Evolutionary conservation across 2,888 invertebrate species (phyloP).

Genomic region (Pachymerium ferrugineum): DNA sequence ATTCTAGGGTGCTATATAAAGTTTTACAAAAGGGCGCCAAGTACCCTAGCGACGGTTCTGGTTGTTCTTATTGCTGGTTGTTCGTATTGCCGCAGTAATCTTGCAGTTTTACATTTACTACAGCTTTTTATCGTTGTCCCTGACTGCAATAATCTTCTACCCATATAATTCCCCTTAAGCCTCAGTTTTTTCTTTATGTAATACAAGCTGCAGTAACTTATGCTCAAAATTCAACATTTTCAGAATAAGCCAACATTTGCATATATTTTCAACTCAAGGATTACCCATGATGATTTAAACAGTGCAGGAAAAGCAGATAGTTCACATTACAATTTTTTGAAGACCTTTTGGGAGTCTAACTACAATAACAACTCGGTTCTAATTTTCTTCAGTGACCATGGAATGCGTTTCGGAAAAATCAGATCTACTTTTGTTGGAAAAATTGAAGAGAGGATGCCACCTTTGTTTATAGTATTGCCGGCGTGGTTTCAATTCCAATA

Average conservation of each 20-base stretch:
- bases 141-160: no score
- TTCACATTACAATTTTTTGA: constrained; percentile 50
- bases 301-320: constrained; percentile 68
- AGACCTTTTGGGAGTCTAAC: constrained; percentile 35
- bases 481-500: constrained; percentile 62
- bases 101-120: no score
- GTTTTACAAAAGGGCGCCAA: no score
- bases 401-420: constrained; percentile 46
- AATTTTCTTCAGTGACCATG: constrained; percentile 46
- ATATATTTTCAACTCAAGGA: neutral
- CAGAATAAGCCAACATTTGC: constrained; percentile 28
- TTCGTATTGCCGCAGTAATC: no score
- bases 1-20: no score
- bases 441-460: constrained; percentile 81
- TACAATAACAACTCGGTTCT: constrained; percentile 38
- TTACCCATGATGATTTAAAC: constrained; percentile 62
- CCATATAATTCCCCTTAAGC: no score
- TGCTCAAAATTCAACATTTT: no score
- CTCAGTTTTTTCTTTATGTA: no score
- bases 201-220: no score
- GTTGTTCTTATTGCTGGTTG: no score
- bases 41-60: no score
- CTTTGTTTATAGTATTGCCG: constrained; percentile 68
- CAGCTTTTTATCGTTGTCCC: no score
- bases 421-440: constrained; percentile 53